Evolutionary conservation across 2,888 invertebrate species (phyloP), one percentile per base, ranked within the genome.

Genomic region (Tachystola acroxantha): DNA sequence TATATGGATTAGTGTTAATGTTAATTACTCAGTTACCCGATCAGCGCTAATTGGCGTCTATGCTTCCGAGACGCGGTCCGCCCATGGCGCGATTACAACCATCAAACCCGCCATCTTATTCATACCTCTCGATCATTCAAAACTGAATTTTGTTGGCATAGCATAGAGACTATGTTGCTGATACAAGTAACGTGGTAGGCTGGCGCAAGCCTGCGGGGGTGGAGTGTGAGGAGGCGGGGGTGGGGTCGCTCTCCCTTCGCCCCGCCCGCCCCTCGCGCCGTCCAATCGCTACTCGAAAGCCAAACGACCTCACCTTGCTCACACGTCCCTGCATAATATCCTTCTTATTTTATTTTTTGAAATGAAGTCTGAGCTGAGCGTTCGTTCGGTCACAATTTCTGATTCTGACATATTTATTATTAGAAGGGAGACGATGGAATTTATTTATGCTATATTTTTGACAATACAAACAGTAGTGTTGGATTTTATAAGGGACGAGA

Each of bases 61-160:
- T 71, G 67, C 67, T 67, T 69, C 65, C 60, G 63, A 73, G 65
- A 53, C 66, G 64, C 70, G 82, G 71, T 82, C 81, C 85, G 85
- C 85, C 85, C 84, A 85, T 85, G 82, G 78, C 74, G 64, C 70
- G 72, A 78, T 80, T 78, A 78, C 66, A 66, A 73, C 79, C 79
- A 79, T 79, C 70, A 63, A 60, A 55, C 46, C 53, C 54, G 50
- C 79, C 68, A 80, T 54, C 44, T 53, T 59, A 53, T 43, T 44
- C 39, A 46, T 60, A 62, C 61, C 56, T 40, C 35, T 49, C 39
- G 33, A 27, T 20, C 53, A 53, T 35, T 34, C 40, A n/a, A 79
- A 63, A 56, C 36, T 53, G 34, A 45, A 72, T 77, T 60, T 57
- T 79, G 72, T 16, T 0, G 0, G 7, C 0, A 30, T 0, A 7